phyloP scores from a whole-genome alignment of 2,888 invertebrate species.

The Micoletzkya japonica region DNA sequence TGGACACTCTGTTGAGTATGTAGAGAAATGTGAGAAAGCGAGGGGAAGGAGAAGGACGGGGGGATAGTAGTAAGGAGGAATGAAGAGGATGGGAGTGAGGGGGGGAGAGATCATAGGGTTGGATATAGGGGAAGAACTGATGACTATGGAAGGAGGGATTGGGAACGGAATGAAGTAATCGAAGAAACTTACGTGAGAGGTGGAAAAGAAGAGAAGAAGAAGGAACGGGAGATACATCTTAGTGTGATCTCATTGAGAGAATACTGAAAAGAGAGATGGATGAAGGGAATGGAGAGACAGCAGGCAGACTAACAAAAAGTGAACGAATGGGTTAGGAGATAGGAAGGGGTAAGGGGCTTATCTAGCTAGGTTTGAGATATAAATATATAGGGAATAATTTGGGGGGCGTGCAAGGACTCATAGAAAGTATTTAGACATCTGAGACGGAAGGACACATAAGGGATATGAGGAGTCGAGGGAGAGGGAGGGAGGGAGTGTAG shows the following conservation, averaged over 20 bases:
- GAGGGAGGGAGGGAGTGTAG: constrained; percentile 5
- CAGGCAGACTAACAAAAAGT: background rate
- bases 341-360: no score
- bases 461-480: background rate
- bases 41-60: background rate
- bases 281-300: background rate
- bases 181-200: constrained; percentile 2
- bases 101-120: no score
- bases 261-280: background rate
- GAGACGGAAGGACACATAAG: no score
- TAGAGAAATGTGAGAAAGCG: background rate
- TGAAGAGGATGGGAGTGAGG: no score
- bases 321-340: background rate
- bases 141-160: no score
- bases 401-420: no score
- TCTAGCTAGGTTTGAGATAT: no score
- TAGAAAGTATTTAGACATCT: no score
- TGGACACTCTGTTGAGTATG: no score
- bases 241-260: background rate
- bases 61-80: no score
- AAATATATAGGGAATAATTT: no score
- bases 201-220: constrained; percentile 2
- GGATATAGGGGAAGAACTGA: no score
- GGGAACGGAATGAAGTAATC: background rate
- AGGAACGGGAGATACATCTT: constrained; percentile 11